Base-by-base conservation (phyloP, 2,797 vertebrate genomes). In the Acanthopagrus latus region DNA sequence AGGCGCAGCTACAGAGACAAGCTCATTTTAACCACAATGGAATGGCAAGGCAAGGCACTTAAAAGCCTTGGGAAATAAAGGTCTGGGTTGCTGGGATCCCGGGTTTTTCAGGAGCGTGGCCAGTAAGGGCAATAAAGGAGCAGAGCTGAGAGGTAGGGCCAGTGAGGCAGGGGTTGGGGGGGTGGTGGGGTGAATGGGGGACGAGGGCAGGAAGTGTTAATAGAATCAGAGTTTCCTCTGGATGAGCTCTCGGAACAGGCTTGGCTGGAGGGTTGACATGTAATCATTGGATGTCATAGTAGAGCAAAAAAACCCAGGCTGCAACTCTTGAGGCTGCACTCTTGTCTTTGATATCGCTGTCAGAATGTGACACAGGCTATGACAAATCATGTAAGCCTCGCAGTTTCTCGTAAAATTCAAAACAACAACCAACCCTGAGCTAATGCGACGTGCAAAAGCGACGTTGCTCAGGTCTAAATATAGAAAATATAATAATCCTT, bases 21-120 rank as follows among this genome's bases (percentile, higher is more conserved):
- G 78, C 85, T 85, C 84, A 91, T 92, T 92, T 86, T 68, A 87
- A 84, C 52, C 68, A 86, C 90, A 87, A 81, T 78, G 74, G 66
- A 83, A 87, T 65, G 64, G 86, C 27, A 46, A 81, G 70, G 75
- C 81, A 75, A 81, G 77, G 57, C 78, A 74, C 76, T 90, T 90
- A 89, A 91, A 90, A 81, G 74, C 84, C 83, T 55, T 77, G 71
- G 88, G 88, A 92, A 94, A 93, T 86, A 81, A 81, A 84, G 76
- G 77, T 68, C 27, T 52, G 65, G 90, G 90, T 92, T 83, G 82
- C 54, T 72, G 80, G 86, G 85, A 91, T 82, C 21, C 25, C 57
- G 72, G 75, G 83, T 79, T 78, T 80, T 79, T 83, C 71, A 71
- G 76, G 78, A 85, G 79, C 56, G 16, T 88, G 86, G 82, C 81